Conservation (phyloP, 2,797 vertebrate genomes). For the Melanotaenia nigrans region DNA sequence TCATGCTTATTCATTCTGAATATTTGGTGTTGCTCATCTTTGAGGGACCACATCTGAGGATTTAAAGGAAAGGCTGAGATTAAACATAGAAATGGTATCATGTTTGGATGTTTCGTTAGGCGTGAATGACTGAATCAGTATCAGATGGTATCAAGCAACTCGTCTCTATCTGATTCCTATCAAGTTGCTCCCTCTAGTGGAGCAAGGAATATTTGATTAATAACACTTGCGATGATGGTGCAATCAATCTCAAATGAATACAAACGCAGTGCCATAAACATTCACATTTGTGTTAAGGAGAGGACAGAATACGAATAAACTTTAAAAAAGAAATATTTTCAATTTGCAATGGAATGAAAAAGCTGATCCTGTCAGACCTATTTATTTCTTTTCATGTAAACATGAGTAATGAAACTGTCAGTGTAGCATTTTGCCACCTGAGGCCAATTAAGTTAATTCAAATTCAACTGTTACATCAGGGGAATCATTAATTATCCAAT, state of each 20-base stretch:
- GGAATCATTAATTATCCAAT: constrained; percentile 84
- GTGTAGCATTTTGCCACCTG: constrained; percentile 48
- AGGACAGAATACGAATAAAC: background rate
- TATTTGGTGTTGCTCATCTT: background rate
- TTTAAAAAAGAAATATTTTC: constrained; percentile 6
- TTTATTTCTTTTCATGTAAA: constrained; percentile 62
- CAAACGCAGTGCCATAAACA: constrained; percentile 12
- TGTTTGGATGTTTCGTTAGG: background rate
- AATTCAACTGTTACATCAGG: constrained; percentile 80
- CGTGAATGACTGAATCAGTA: background rate
- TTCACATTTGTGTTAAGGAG: constrained; percentile 7
- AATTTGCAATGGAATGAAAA: background rate
- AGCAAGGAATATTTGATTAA: constrained; percentile 24
- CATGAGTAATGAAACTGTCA: constrained; percentile 70
- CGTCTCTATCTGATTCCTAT: constrained; percentile 52
- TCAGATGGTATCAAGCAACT: constrained; percentile 12
- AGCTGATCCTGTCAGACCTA: constrained; percentile 3
- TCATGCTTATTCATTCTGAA: background rate
- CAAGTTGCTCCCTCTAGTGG: constrained; percentile 80
- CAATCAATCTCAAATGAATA: constrained; percentile 6
- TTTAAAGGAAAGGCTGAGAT: background rate
- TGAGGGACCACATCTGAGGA: background rate
- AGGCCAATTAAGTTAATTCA: constrained; percentile 74
- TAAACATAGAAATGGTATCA: constrained; percentile 9
- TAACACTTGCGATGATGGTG: constrained; percentile 4